Evolutionary conservation across 1,140 invertebrate species (phyloP).

Genomic region (Amyelois transitella): DNA sequence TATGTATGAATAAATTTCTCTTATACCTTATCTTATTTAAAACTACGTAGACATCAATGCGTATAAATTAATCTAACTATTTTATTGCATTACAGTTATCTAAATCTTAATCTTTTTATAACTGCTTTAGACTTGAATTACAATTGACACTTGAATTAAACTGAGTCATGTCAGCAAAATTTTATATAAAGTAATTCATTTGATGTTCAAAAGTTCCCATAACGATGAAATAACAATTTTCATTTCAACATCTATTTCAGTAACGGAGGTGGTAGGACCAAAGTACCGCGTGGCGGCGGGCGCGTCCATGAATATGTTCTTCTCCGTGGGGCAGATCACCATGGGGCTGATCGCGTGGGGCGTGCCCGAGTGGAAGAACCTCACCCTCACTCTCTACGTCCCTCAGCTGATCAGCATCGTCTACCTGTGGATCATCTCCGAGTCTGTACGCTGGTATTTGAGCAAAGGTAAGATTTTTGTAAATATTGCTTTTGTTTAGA

Average conservation of each 20-base stretch:
- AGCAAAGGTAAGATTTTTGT: slow-evolving; percentile 70
- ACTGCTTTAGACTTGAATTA: too few relatives aligned
- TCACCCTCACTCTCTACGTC: slow-evolving; percentile 80
- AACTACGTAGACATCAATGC: too few relatives aligned
- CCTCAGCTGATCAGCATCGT: slow-evolving; percentile 79
- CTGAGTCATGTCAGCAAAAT: too few relatives aligned
- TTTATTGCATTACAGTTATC: too few relatives aligned
- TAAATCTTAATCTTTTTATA: too few relatives aligned
- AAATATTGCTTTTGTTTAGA: too few relatives aligned
- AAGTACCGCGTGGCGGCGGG: slow-evolving; percentile 82
- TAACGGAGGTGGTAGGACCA: slow-evolving; percentile 84
- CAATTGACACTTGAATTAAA: too few relatives aligned
- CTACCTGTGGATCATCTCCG: slow-evolving; percentile 77
- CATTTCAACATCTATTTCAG: slow-evolving; percentile 39
- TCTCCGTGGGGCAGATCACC: slow-evolving; percentile 80
- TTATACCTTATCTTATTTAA: too few relatives aligned
- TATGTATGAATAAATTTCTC: too few relatives aligned
- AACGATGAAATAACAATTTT: slow-evolving; percentile 7
- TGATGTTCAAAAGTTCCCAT: too few relatives aligned
- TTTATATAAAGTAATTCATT: too few relatives aligned
- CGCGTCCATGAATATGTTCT: slow-evolving; percentile 80
- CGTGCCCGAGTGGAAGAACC: slow-evolving; percentile 80
- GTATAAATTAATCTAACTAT: too few relatives aligned
- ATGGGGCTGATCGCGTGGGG: slow-evolving; percentile 81
- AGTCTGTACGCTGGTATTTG: slow-evolving; percentile 86